Evolutionary conservation across 1,140 invertebrate species (phyloP).

Genomic region (Phthorimaea operculella): DNA sequence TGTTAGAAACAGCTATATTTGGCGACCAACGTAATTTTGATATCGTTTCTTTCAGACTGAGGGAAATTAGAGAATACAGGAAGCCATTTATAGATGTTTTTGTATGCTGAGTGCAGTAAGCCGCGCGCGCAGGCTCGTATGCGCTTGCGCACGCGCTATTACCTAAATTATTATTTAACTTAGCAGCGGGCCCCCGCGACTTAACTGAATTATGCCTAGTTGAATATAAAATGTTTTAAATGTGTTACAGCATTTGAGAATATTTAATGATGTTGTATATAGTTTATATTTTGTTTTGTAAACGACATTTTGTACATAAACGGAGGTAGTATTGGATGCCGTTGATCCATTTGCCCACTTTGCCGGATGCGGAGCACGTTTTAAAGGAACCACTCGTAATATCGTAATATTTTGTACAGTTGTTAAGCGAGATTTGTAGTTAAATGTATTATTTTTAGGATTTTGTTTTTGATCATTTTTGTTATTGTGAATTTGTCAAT

Average conservation of each 20-base stretch:
- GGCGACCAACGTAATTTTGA: no score
- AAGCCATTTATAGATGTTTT: background rate
- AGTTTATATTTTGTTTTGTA: conserved; percentile 67
- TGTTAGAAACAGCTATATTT: no score
- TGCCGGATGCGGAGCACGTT: conserved; percentile 52
- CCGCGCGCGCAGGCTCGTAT: background rate
- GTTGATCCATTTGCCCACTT: conserved; percentile 49
- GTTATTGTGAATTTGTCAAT: conserved; percentile 69
- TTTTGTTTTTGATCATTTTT: conserved; percentile 61
- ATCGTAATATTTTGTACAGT: conserved; percentile 66
- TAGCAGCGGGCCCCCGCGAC: conserved; percentile 34
- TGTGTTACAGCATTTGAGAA: conserved; percentile 68
- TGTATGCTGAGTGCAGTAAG: background rate
- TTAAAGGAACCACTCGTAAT: conserved; percentile 65
- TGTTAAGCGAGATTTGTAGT: conserved; percentile 64
- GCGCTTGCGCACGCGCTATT: conserved; percentile 8
- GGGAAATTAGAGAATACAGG: no score
- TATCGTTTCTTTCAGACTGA: no score
- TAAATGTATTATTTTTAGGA: conserved; percentile 62
- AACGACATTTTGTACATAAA: conserved; percentile 59
- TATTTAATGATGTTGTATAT: conserved; percentile 68
- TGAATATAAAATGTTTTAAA: conserved; percentile 68
- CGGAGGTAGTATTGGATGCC: conserved; percentile 35
- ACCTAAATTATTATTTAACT: conserved; percentile 44
- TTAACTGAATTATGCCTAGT: conserved; percentile 61